Evolutionary conservation across 2,113 vertebrate genomes (phyloP).

Genomic region (Corythaixoides concolor): DNA sequence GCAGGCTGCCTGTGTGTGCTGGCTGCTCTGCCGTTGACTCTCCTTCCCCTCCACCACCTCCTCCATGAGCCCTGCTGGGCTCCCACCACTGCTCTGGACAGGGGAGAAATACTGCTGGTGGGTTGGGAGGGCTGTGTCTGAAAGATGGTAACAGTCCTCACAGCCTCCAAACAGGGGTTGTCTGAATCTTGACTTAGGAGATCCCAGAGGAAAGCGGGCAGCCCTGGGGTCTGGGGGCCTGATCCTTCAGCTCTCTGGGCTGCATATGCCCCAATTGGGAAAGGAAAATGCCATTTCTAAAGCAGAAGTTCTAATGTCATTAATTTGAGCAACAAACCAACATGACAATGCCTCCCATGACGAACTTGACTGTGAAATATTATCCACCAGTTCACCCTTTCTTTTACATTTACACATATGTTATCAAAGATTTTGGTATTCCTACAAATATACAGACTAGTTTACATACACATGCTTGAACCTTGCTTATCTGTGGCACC

Average conservation of each 20-base stretch:
- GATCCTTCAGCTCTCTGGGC: not conserved
- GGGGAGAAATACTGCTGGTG: accelerated
- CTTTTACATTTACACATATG: accelerated
- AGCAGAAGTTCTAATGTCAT: not conserved
- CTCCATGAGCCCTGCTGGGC: not conserved
- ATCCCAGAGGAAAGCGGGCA: not conserved
- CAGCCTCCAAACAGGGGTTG: accelerated
- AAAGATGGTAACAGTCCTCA: not conserved
- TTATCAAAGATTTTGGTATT: not conserved
- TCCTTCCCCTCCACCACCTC: not conserved
- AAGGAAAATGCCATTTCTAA: not conserved
- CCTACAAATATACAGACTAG: not conserved
- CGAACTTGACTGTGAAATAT: not conserved
- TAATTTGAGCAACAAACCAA: not conserved
- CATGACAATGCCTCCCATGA: not conserved
- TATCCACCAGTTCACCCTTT: not conserved
- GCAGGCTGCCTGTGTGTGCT: not conserved
- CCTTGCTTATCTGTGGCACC: not conserved
- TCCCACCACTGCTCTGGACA: not conserved
- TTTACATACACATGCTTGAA: not conserved
- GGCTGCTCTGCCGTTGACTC: not conserved
- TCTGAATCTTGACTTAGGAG: not conserved
- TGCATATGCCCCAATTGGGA: not conserved
- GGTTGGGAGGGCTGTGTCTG: not conserved
- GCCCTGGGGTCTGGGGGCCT: not conserved